Base-by-base conservation (phyloP, 2,888 invertebrate genomes). In the Drosophila neonasuta region DNA sequence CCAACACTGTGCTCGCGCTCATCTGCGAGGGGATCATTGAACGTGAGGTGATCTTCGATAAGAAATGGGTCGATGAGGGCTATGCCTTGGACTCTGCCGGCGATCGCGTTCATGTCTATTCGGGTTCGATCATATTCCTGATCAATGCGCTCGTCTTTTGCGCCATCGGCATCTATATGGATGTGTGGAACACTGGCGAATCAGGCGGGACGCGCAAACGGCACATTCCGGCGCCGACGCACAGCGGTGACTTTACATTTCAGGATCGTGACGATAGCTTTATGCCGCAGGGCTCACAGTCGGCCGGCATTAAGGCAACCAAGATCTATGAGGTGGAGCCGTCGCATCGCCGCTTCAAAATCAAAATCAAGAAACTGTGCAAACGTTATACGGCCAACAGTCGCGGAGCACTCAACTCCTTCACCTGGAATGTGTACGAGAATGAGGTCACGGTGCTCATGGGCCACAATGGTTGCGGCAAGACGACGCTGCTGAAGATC, bases 401-500 rank as follows among this genome's bases (percentile, higher is more conserved):
- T 10, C 70, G 65, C 0, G 64, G 89, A 94, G 44, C 94, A 93
- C 48, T 94, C 93, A 52, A 95, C 93, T 9, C 93, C 93, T 69
- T 95, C 94, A 1, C 90, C 94, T 56, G 96, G 78, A 95, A 95
- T 79, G 94, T 97, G 92, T 97, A 95, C 80, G 95, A 95, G 0
- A 93, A 93, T 48, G 88, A 88, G 59, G 86, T 88, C 1, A 83
- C 87, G 94, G 96, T 96, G 2, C 89, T 96, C 6, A 91, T 96
- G 55, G 96, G 95, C 0, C 95, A 95, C 69, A 89, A 89, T 62
- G 89, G 88, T 1, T 96, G 97, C 56, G 97, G 97, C 10, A 97
- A 97, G 92, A 96, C 96, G 2, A 97, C 97, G 0, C 95, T 97
- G 6, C 96, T 98, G 92, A 96, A 96, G 0, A 97, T 97, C 94